Conservation (phyloP, 2,797 vertebrate genomes). For the Melanotaenia parkinsoni region DNA sequence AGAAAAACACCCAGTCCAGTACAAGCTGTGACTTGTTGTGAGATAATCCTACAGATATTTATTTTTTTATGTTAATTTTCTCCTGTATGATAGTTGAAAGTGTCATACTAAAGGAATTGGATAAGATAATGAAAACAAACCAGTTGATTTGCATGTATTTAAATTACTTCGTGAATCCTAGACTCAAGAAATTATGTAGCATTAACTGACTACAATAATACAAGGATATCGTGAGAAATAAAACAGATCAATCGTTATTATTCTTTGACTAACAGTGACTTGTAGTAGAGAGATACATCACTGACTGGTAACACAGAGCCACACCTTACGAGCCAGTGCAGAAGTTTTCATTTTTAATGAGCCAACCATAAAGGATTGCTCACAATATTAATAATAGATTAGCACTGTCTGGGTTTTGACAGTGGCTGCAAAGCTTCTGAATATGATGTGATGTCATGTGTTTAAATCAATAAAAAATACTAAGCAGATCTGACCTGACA, state of each 20-base stretch:
- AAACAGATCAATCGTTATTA: neutral
- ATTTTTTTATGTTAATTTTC: no score
- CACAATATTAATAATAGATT: constrained; percentile 73
- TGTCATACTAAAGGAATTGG: no score
- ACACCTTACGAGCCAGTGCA: neutral
- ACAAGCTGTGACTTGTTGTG: no score
- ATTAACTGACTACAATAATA: no score
- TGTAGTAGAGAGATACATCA: neutral
- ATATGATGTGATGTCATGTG: constrained; percentile 64
- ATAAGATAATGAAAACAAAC: no score
- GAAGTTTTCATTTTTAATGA: constrained; percentile 65
- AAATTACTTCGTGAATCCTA: neutral
- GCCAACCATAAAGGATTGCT: constrained; percentile 46
- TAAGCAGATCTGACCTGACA: constrained; percentile 14
- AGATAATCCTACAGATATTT: no score
- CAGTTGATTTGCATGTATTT: neutral
- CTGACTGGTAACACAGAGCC: neutral
- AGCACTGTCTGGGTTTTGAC: constrained; percentile 61
- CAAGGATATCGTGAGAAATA: neutral
- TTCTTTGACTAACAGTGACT: neutral
- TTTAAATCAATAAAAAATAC: constrained; percentile 57
- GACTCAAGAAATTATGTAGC: neutral
- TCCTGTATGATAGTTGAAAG: no score
- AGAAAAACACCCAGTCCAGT: no score
- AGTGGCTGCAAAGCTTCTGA: constrained; percentile 60